These are phyloP conservation scores for Cenopis cana DNA, from an alignment of 2,888 invertebrate species.

Conservation along the genomic window DNA sequence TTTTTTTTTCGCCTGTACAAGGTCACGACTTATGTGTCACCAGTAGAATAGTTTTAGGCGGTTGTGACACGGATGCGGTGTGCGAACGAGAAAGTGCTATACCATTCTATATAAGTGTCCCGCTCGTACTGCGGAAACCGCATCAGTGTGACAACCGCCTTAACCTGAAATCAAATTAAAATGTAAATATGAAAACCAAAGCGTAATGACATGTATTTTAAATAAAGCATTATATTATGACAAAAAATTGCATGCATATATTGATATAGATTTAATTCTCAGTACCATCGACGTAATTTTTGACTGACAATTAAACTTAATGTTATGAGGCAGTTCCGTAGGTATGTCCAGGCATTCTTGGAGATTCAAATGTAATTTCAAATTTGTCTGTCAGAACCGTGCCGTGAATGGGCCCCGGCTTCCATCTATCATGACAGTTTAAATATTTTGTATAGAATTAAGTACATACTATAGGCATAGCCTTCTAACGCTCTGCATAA, in stretches of 20 bases:
- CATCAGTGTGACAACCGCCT: too few species aligned
- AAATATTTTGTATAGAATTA: background rate
- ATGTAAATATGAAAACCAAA: constrained; percentile 11
- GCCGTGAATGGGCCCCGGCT: background rate
- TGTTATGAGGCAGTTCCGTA: background rate
- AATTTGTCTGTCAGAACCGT: background rate
- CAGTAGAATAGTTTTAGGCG: too few species aligned
- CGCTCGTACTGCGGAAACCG: too few species aligned
- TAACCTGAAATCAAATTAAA: background rate
- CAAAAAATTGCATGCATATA: constrained; percentile 2
- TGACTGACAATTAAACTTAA: background rate
- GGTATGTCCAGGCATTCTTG: too few species aligned
- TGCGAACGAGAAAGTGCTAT: too few species aligned
- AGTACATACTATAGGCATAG: background rate
- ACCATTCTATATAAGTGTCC: too few species aligned
- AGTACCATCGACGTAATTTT: background rate
- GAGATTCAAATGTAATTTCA: background rate
- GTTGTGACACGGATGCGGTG: too few species aligned
- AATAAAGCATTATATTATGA: constrained; percentile 5
- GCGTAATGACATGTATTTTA: constrained; percentile 20
- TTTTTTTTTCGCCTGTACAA: too few species aligned
- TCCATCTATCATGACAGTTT: background rate
- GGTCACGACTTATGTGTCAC: too few species aligned
- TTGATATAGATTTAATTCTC: background rate
- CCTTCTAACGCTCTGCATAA: background rate